These are phyloP conservation scores for Ferdinandea cuprea DNA, from an alignment of 2,888 invertebrate species.

Conservation along the genomic window DNA sequence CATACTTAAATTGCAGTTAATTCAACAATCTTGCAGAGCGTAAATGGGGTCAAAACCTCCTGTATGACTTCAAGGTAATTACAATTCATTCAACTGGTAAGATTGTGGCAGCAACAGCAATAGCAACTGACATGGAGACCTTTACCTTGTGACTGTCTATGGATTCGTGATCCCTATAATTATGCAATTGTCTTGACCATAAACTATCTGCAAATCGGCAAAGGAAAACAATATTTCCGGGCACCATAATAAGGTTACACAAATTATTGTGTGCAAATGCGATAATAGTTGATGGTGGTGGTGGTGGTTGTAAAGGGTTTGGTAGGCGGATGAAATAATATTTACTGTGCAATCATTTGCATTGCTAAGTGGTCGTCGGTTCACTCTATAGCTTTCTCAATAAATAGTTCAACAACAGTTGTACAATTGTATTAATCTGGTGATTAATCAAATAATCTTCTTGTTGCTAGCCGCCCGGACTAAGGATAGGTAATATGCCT, in stretches of 20 bases:
- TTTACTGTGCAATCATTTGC: constrained; percentile 52
- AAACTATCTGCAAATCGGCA: background rate
- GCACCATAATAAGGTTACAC: constrained; percentile 3
- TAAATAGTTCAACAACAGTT: constrained; percentile 31
- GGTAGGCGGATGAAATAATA: constrained; percentile 15
- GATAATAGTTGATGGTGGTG: background rate
- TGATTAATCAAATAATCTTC: constrained; percentile 34
- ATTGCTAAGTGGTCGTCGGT: constrained; percentile 27
- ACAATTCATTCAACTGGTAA: too few relatives aligned
- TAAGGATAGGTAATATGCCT: constrained; percentile 4
- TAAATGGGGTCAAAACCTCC: too few relatives aligned
- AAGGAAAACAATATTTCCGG: constrained; percentile 2
- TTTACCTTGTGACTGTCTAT: background rate
- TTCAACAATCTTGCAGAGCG: too few relatives aligned
- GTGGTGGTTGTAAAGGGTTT: too few relatives aligned
- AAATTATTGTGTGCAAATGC: constrained; percentile 1
- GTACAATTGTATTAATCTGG: constrained; percentile 31
- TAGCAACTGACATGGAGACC: too few relatives aligned
- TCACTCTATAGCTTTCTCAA: constrained; percentile 20
- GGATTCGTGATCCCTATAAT: constrained; percentile 26
- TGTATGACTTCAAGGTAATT: too few relatives aligned
- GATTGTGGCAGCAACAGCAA: too few relatives aligned
- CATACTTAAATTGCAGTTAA: too few relatives aligned
- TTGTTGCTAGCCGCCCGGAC: constrained; percentile 6
- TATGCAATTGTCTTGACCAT: constrained; percentile 23